Evolutionary conservation across 2,888 invertebrate species (phyloP).

Genomic region (Spodoptera littoralis): DNA sequence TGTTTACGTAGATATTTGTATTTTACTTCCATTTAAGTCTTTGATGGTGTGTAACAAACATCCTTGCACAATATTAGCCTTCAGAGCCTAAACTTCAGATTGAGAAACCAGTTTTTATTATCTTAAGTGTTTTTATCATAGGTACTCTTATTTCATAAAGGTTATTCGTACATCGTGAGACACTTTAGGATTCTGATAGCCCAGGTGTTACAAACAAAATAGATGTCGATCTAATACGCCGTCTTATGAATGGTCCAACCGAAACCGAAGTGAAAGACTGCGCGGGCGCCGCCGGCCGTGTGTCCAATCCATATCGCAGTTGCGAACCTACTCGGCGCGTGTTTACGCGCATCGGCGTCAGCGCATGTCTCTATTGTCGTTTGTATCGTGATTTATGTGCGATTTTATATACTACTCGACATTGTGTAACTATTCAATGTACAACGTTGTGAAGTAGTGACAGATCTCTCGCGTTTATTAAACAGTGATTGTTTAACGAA

Average conservation of each 20-base stretch:
- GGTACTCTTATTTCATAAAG: not conserved
- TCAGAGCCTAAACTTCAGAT: no score
- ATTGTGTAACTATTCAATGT: conserved; percentile 38
- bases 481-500: conserved; percentile 34
- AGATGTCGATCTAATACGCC: conserved; percentile 45
- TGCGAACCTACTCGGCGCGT: conserved; percentile 75
- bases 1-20: not conserved
- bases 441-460: conserved; percentile 38
- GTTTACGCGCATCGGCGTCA: conserved; percentile 73
- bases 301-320: conserved; percentile 64
- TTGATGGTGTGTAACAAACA: no score
- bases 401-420: conserved; percentile 41
- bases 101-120: no score
- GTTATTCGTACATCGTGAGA: not conserved
- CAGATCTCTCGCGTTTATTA: conserved; percentile 14
- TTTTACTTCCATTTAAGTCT: no score
- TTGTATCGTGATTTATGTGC: conserved; percentile 51
- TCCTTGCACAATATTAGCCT: no score
- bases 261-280: conserved; percentile 82
- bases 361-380: conserved; percentile 50
- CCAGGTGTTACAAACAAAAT: conserved; percentile 35
- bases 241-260: conserved; percentile 50
- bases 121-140: no score
- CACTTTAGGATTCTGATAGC: conserved; percentile 2
- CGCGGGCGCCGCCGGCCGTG: conserved; percentile 64